These are phyloP conservation scores for Wiebesia pumilae DNA, from an alignment of 1,140 invertebrate species.

Conservation along the genomic window DNA sequence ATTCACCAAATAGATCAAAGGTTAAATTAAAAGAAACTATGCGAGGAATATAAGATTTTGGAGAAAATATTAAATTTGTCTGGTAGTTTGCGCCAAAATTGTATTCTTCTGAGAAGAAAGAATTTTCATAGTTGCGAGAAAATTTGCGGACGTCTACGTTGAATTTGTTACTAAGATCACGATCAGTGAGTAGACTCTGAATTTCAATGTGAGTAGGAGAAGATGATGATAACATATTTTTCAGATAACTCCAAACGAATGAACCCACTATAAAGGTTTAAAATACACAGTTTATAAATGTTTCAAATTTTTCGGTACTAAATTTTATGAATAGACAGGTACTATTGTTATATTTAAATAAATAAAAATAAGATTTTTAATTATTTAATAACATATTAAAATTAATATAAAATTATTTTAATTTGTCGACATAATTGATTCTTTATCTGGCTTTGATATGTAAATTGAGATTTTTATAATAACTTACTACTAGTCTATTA, in stretches of 20 bases:
- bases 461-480: too few relatives aligned
- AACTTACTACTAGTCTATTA: too few relatives aligned
- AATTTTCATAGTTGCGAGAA: constrained; percentile 92
- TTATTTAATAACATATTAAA: too few relatives aligned
- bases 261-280: constrained; percentile 83
- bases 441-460: too few relatives aligned
- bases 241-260: constrained; percentile 94
- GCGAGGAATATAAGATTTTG: constrained; percentile 91
- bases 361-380: too few relatives aligned
- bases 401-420: too few relatives aligned
- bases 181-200: constrained; percentile 86
- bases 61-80: constrained; percentile 90
- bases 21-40: constrained; percentile 89
- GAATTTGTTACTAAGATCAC: constrained; percentile 83
- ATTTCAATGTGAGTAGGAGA: constrained; percentile 88
- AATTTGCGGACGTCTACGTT: constrained; percentile 90
- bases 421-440: too few relatives aligned
- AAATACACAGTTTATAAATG: neutral
- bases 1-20: constrained; percentile 92
- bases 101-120: constrained; percentile 89
- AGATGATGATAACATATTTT: constrained; percentile 88
- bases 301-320: too few relatives aligned
- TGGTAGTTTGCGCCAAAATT: constrained; percentile 88
- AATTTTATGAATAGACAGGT: too few relatives aligned
- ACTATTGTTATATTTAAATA: too few relatives aligned